Base-by-base conservation (phyloP, 2,797 vertebrate genomes). In the Poecile montanus region DNA sequence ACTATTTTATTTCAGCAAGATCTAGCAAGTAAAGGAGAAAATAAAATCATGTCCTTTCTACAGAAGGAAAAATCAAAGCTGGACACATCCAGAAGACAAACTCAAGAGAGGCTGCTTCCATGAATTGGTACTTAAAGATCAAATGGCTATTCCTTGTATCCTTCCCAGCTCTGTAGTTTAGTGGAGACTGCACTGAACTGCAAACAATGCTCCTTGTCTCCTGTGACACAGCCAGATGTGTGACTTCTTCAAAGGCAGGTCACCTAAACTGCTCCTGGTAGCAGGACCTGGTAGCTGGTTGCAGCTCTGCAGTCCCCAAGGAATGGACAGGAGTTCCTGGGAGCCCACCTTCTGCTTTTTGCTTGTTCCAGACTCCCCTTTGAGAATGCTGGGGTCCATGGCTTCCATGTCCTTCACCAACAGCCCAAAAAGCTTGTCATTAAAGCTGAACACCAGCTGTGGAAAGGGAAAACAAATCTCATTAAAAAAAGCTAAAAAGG, bases 361-460 rank as follows among this genome's bases (percentile, higher is more conserved):
- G 66, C 97, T 95, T 14, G 98, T 92, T 11, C 89, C 78, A 2
- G 97, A 87, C 65, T 98, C 98, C 80, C 98, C 98, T 83, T 97
- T 99, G 21, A 99, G 98, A 93, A 99, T 99, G 97, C 98, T 99
- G 71, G 99, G 98, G 96, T 99, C 99, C 99, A 99, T 99, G 65
- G 98, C 99, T 85, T 99, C 99, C 16, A 99, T 98, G 63, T 98
- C 98, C 97, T 99, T 99, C 38, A 99, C 98, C 62, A 98, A 13
- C 51, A 99, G 82, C 40, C 97, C 95, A 88, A 99, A 99, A 42
- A 99, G 97, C 92, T 99, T 99, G 36, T 99, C 99, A 54, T 98
- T 98, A 92, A 98, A 99, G 96, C 97, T 99, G 63, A 99, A 99
- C 48, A 98, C 99, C 61, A 99, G 97, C 99, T 99, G 82, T 34